Conservation (phyloP, 2,888 invertebrate species). For the Stenoptilia bipunctidactyla region DNA sequence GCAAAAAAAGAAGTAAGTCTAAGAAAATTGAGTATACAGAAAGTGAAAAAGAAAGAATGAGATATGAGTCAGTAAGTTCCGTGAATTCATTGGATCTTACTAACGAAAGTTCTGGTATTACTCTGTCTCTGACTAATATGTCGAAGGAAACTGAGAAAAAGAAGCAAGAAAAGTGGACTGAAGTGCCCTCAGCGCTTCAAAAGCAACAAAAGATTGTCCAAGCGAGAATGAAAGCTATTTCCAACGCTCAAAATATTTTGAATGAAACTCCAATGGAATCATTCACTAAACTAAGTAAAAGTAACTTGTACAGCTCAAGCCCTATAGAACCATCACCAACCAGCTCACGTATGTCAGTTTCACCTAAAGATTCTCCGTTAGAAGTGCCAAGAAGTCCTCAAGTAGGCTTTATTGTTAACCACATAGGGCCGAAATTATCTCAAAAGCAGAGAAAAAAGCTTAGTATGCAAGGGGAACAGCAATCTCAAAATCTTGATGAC, state of each 20-base stretch:
- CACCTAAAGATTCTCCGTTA: constrained; percentile 38
- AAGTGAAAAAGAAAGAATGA: constrained; percentile 52
- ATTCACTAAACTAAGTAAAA: constrained; percentile 49
- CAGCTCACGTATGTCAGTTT: constrained; percentile 39
- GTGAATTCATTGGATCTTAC: constrained; percentile 51
- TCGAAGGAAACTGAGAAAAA: constrained; percentile 31
- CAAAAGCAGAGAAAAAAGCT: constrained; percentile 76
- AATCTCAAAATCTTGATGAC: constrained; percentile 34
- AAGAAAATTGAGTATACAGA: constrained; percentile 60
- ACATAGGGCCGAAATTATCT: constrained; percentile 69
- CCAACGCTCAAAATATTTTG: constrained; percentile 44
- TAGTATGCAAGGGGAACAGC: constrained; percentile 50
- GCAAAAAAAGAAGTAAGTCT: constrained; percentile 45
- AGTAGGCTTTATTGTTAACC: constrained; percentile 45
- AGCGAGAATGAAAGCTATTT: constrained; percentile 58
- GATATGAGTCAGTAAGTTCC: constrained; percentile 52
- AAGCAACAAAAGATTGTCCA: constrained; percentile 62
- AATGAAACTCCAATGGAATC: constrained; percentile 42
- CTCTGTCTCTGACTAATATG: constrained; percentile 44
- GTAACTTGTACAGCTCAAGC: constrained; percentile 26
- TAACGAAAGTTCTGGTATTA: constrained; percentile 44
- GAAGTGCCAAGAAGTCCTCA: constrained; percentile 38
- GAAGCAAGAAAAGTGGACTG: constrained; percentile 55
- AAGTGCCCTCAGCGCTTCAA: constrained; percentile 48
- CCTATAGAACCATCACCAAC: constrained; percentile 21